A percentile compares a stretch with the other conserved stretches of the same genome.
Evolutionary conservation across 2,797 vertebrate genomes (phyloP).

Genomic region (Scolopax bukidnonensis): DNA sequence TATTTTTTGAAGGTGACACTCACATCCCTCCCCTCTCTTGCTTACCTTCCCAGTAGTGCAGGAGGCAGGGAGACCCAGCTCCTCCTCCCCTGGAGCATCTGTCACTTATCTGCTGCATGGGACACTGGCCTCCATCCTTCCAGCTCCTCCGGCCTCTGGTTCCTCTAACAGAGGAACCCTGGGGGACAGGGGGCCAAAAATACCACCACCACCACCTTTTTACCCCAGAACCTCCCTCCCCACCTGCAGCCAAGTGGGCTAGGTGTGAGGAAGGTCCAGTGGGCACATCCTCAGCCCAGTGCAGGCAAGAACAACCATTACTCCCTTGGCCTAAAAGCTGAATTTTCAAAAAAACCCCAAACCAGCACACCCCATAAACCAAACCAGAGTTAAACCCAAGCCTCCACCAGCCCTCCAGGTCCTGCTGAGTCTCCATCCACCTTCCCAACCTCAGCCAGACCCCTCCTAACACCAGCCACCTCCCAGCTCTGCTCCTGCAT

Average conservation of each 20-base stretch:
- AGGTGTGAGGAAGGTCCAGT: rapidly evolving
- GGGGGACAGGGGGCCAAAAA: not conserved
- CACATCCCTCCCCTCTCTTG: rapidly evolving
- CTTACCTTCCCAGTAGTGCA: not conserved
- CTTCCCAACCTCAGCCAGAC: not conserved
- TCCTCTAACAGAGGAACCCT: not conserved
- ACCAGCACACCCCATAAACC: not conserved
- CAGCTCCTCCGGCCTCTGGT: not conserved
- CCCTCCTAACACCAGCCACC: not conserved
- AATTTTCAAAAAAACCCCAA: not conserved
- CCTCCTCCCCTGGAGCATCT: not conserved
- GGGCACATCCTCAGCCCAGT: rapidly evolving
- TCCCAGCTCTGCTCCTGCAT: not conserved
- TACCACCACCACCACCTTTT: not conserved
- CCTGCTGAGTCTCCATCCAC: not conserved
- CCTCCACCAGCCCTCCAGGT: not conserved
- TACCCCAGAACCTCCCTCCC: not conserved
- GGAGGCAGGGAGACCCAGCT: not conserved
- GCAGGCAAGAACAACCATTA: not conserved
- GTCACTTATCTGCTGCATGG: not conserved
- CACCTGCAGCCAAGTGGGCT: not conserved
- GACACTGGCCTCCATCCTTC: not conserved
- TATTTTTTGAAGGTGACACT: not conserved
- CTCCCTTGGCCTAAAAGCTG: not conserved
- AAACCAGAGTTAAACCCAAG: not conserved